These are phyloP conservation scores for Glandiceps talaboti DNA, from an alignment of 53 echinoderm and acorn worm species.

Conservation along the genomic window DNA sequence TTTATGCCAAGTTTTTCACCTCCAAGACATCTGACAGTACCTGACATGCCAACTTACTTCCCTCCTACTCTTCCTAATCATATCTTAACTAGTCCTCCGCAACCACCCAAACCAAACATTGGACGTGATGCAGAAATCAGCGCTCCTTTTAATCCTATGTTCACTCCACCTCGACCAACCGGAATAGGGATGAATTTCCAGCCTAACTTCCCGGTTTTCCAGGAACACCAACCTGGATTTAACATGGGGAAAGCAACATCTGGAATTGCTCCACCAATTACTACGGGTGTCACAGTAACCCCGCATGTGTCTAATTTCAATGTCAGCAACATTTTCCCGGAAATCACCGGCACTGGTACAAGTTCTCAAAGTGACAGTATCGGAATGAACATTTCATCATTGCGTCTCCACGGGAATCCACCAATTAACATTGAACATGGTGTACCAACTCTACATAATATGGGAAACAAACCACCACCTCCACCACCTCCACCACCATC, in stretches of 20 bases:
- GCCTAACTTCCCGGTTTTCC: constrained; percentile 73
- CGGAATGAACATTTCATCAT: constrained; percentile 21
- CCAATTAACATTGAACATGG: constrained; percentile 55
- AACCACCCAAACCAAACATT: constrained; percentile 38
- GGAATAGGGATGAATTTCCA: constrained; percentile 49
- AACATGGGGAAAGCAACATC: constrained; percentile 24
- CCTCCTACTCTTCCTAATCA: constrained; percentile 44
- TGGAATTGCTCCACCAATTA: background rate
- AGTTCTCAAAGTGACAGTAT: background rate
- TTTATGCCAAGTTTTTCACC: constrained; percentile 87
- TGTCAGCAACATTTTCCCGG: constrained; percentile 76
- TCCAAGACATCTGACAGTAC: constrained; percentile 47
- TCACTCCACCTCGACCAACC: constrained; percentile 35
- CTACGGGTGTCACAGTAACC: background rate
- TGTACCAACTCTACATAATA: constrained; percentile 38
- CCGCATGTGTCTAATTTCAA: constrained; percentile 35
- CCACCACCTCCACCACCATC: background rate
- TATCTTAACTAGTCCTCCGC: constrained; percentile 67
- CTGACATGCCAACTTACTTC: constrained; percentile 84
- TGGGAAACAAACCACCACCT: constrained; percentile 15
- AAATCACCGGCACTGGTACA: constrained; percentile 16
- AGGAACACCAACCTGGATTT: constrained; percentile 63
- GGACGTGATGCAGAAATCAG: constrained; percentile 67
- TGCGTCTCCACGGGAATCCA: constrained; percentile 60
- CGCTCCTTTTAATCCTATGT: constrained; percentile 73